Percentiles rank a stretch among this genome's conserved stretches.
These are phyloP conservation scores for Hemibagrus wyckioides DNA, from an alignment of 2,113 vertebrate species.

Conservation along the genomic window DNA sequence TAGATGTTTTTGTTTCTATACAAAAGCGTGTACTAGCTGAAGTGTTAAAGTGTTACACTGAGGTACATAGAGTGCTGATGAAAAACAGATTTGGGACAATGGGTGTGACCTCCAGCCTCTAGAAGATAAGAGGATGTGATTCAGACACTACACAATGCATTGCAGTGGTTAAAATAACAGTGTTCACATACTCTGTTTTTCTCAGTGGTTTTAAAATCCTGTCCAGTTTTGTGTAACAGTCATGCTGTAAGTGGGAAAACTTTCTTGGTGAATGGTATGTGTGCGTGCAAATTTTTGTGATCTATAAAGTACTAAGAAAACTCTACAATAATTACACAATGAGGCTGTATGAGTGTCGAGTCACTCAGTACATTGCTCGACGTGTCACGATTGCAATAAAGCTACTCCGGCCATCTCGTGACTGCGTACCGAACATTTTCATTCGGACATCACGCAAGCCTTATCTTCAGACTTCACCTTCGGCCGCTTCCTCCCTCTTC, in stretches of 20 bases:
- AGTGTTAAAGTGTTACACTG: conserved; percentile 54
- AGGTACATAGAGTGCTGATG: conserved; percentile 50
- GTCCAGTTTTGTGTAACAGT: not conserved
- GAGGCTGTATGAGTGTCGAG: not conserved
- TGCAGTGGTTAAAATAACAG: conserved; percentile 36
- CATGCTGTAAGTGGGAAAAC: not conserved
- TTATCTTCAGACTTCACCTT: conserved; percentile 70
- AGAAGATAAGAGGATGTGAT: conserved; percentile 64
- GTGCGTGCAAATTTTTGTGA: too few relatives aligned
- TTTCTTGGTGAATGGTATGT: not conserved
- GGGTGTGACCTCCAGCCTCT: conserved; percentile 50
- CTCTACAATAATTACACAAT: not conserved
- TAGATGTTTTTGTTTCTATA: not conserved
- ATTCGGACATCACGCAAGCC: conserved; percentile 36
- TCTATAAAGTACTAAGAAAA: too few relatives aligned
- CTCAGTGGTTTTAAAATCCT: not conserved
- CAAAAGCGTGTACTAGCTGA: not conserved
- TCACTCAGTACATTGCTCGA: not conserved
- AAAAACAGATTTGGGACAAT: conserved; percentile 67
- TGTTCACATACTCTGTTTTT: not conserved
- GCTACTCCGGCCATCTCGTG: conserved; percentile 29
- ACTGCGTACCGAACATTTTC: conserved; percentile 43
- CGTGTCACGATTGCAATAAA: conserved; percentile 31
- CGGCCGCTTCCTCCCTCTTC: conserved; percentile 64
- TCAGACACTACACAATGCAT: conserved; percentile 53